Evolutionary conservation across 2,888 invertebrate genomes (phyloP).

Genomic region (Andrena camellia): DNA sequence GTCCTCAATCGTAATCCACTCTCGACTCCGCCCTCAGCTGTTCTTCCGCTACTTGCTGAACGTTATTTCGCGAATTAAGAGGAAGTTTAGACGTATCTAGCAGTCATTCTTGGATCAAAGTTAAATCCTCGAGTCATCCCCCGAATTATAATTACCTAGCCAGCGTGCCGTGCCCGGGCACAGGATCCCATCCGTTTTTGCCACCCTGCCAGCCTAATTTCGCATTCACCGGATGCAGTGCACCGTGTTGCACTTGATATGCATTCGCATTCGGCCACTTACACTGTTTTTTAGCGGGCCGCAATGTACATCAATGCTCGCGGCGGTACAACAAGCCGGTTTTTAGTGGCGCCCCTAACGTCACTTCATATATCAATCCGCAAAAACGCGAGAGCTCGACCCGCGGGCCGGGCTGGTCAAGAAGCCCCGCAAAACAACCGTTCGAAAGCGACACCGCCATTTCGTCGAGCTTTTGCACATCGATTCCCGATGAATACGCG

Average conservation of each 20-base stretch:
- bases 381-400: slow-evolving; percentile 58
- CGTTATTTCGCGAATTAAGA: slow-evolving; percentile 1
- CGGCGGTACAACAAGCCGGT: slow-evolving; percentile 40
- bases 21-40: neutral
- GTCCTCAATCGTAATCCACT: neutral
- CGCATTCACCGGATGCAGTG: slow-evolving; percentile 53
- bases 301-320: slow-evolving; percentile 57
- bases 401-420: slow-evolving; percentile 44
- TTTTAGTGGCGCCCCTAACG: slow-evolving; percentile 56
- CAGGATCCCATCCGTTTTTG: slow-evolving; percentile 36
- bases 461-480: slow-evolving; percentile 26
- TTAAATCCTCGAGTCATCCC: slow-evolving; percentile 10
- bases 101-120: slow-evolving; percentile 21
- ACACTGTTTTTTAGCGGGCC: slow-evolving; percentile 44
- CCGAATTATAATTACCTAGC: slow-evolving; percentile 29
- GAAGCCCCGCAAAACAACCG: slow-evolving; percentile 60
- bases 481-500: slow-evolving; percentile 25
- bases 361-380: slow-evolving; percentile 67
- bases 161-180: neutral
- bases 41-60: neutral
- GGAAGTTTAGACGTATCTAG: neutral
- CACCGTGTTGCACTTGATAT: slow-evolving; percentile 53
- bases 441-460: slow-evolving; percentile 24
- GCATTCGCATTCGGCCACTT: slow-evolving; percentile 54
- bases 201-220: slow-evolving; percentile 27